Percentiles rank a stretch among this genome's conserved stretches.
These are phyloP conservation scores for Mustelus asterias DNA, from an alignment of 2,113 vertebrate species.

Conservation along the genomic window DNA sequence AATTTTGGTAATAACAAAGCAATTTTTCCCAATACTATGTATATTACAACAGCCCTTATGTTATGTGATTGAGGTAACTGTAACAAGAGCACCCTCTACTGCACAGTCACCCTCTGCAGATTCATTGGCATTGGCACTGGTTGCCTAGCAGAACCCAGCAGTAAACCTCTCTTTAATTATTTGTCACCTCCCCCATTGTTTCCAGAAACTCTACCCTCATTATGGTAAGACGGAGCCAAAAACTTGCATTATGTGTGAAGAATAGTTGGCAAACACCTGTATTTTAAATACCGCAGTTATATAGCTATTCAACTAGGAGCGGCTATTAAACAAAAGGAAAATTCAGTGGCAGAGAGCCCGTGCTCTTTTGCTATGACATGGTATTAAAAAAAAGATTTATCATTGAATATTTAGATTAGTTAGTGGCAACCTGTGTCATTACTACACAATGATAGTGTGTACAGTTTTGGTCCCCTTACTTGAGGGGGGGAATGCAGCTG, in stretches of 20 bases:
- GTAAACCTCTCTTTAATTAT: background rate
- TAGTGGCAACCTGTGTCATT: background rate
- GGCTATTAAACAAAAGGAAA: background rate
- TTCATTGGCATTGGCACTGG: background rate
- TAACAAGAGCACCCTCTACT: conserved; percentile 1
- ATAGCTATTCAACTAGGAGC: background rate
- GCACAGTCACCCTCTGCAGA: background rate
- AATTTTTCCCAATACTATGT: background rate
- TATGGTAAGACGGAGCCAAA: background rate
- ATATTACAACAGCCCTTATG: background rate
- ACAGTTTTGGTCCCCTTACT: no score
- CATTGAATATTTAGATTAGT: background rate
- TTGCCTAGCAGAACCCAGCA: background rate
- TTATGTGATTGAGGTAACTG: background rate
- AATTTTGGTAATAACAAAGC: background rate
- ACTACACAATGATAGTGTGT: background rate
- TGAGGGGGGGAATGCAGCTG: no score
- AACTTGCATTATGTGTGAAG: background rate
- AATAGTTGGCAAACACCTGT: background rate
- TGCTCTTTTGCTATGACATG: background rate
- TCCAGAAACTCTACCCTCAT: background rate
- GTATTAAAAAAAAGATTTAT: background rate
- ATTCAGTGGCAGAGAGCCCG: background rate
- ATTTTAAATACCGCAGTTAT: background rate
- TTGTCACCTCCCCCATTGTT: background rate